Percentiles rank a stretch among this genome's conserved stretches.
Conservation (phyloP, 2,113 vertebrate genomes). For the Gobiocypris rarus region DNA sequence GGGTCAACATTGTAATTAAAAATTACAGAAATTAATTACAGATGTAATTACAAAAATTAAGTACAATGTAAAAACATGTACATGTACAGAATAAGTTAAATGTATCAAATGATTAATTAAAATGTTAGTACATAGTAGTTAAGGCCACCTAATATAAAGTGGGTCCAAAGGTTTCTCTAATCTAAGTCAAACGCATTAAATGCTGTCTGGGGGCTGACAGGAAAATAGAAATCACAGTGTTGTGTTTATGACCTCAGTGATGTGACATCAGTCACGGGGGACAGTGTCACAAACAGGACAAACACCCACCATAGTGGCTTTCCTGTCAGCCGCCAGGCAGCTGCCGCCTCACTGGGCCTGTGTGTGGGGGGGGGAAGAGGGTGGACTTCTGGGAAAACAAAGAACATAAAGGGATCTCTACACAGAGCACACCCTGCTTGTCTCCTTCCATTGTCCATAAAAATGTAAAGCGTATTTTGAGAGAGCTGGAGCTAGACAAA, state of each 20-base stretch:
- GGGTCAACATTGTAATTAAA: too few species aligned
- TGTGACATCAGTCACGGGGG: slow-evolving; percentile 63
- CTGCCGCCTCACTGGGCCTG: slow-evolving; percentile 61
- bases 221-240: slow-evolving; percentile 57
- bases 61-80: too few species aligned
- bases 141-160: too few species aligned
- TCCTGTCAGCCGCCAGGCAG: slow-evolving; percentile 66
- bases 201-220: neutral
- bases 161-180: too few species aligned
- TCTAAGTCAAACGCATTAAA: neutral
- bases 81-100: too few species aligned
- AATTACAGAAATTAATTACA: too few species aligned
- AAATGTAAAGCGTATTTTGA: neutral
- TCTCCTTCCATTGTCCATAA: slow-evolving; percentile 28
- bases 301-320: slow-evolving; percentile 64
- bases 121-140: too few species aligned
- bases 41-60: too few species aligned
- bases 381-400: slow-evolving; percentile 48
- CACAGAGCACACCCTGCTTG: slow-evolving; percentile 19
- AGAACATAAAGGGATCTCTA: slow-evolving; percentile 22
- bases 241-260: slow-evolving; percentile 65
- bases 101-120: too few species aligned
- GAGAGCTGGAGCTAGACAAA: too few species aligned
- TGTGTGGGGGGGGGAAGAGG: slow-evolving; percentile 12
- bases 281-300: slow-evolving; percentile 69